Base-by-base conservation (phyloP, 2,797 vertebrate genomes). In the Pelobates cultripes region DNA sequence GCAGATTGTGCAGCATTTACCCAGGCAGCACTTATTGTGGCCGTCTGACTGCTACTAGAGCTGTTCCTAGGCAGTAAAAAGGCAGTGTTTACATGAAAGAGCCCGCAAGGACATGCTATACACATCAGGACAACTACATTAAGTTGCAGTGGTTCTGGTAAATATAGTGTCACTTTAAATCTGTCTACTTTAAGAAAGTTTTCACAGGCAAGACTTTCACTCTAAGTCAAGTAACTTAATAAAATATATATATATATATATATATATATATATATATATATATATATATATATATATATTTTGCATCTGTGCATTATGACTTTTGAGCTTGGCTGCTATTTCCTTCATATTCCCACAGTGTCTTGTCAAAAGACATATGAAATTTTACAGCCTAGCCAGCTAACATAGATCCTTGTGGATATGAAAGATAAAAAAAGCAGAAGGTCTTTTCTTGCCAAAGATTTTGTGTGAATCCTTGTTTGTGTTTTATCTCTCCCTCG, bases 351-450 rank as follows among this genome's bases (percentile, higher is more conserved):
- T 12, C 55, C 15, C 7, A 41, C 51, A 14, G 17, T 57, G 47
- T 15, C 6, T 61, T 74, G 72, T 61, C 7, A 73, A 60, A 72
- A 74, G 53, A 44, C 53, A 74, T 14, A 74, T 74, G 43, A 61
- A 42, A 61, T 57, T 4, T 5, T 44, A 43, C 55, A 55, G 71
- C 6, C 41, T 55, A 55, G 8, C 53, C 41, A 43, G 41, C 55
- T 60, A 74, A 74, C 53, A 53, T 7, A 74, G 72, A 74, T 74
- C 72, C 72, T 74, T 61, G 55, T 74, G 72, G 72, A 74, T 74
- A 61, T 61, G 41, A 15, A 73, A 51, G 55, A 12, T 3, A 64
- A 17, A 43, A 40, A 57, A 13, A 43, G 55, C 40, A 74, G n/a
- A 64, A 74, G 53, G 55, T 14, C 42, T 74, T 74, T 60, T 14